Evolutionary conservation across 2,113 vertebrate species (phyloP).

Genomic region (Corythornis cristatus): DNA sequence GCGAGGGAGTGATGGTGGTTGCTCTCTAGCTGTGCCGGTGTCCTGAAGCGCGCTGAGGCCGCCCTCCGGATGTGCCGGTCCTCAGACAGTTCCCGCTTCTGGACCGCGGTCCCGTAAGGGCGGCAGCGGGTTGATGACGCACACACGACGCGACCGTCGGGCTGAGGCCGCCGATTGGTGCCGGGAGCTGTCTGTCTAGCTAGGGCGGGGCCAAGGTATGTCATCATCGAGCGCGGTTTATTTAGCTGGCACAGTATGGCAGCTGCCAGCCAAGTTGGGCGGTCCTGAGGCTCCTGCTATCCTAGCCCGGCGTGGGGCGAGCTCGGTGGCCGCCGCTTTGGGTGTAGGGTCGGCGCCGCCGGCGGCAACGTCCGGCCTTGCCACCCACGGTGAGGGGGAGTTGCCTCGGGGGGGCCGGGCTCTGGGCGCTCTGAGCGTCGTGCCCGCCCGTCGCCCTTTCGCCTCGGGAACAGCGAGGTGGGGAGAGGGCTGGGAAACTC

Average conservation of each 20-base stretch:
- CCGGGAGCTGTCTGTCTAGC: neutral
- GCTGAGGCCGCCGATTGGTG: neutral
- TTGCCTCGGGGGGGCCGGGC: neutral
- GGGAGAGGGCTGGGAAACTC: neutral
- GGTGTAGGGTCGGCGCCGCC: neutral
- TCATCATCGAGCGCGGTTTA: neutral
- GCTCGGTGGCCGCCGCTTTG: neutral
- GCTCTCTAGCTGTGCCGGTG: neutral
- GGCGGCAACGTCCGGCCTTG: neutral
- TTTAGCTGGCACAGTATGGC: neutral
- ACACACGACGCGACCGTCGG: neutral
- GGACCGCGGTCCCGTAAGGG: fast-evolving
- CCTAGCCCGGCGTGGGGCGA: neutral
- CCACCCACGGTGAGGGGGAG: neutral
- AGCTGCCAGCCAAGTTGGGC: fast-evolving
- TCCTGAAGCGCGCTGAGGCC: no score
- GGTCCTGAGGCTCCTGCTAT: fast-evolving
- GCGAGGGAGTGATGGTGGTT: neutral
- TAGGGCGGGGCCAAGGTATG: neutral
- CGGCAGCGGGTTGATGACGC: no score
- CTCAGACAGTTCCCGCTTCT: no score
- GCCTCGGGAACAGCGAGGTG: neutral
- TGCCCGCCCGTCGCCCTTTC: neutral
- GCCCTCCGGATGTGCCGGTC: no score
- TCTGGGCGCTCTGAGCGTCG: neutral